A percentile compares a stretch with the other conserved stretches of the same genome.
Conservation (phyloP, 2,113 vertebrate genomes). For the Platysternon megacephalum region DNA sequence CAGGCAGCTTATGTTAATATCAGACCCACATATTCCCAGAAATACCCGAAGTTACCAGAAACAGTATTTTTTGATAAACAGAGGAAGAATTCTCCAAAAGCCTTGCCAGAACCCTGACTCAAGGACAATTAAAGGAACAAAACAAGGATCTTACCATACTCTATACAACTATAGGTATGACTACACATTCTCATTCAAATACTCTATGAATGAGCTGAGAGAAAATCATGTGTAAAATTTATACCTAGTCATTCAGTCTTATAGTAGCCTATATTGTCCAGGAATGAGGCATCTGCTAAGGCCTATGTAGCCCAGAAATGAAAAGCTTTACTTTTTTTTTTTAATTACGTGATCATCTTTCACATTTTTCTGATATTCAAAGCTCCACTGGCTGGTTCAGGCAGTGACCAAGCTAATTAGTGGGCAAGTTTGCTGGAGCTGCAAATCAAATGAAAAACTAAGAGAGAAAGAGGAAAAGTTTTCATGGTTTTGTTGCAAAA, state of each 20-base stretch:
- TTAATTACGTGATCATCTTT: neutral
- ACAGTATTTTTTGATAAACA: neutral
- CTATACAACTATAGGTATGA: neutral
- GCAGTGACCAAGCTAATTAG: neutral
- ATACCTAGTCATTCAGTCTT: neutral
- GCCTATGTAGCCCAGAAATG: neutral
- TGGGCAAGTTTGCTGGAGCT: neutral
- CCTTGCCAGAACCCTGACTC: neutral
- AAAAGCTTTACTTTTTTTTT: neutral
- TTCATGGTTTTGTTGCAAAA: neutral
- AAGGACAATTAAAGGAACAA: neutral
- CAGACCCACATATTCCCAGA: neutral
- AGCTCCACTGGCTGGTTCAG: neutral
- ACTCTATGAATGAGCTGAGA: neutral
- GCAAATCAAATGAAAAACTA: neutral
- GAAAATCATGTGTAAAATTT: neutral
- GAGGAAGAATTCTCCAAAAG: neutral
- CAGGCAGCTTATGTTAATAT: neutral
- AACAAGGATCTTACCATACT: neutral
- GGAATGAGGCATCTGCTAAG: neutral
- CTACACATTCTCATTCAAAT: neutral
- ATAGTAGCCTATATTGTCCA: neutral
- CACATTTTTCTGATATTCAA: neutral
- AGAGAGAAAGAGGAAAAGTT: neutral
- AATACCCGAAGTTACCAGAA: neutral